A percentile compares a stretch with the other conserved stretches of the same genome.
Conservation (phyloP, 1,140 invertebrate species). For the Nephila pilipes region DNA sequence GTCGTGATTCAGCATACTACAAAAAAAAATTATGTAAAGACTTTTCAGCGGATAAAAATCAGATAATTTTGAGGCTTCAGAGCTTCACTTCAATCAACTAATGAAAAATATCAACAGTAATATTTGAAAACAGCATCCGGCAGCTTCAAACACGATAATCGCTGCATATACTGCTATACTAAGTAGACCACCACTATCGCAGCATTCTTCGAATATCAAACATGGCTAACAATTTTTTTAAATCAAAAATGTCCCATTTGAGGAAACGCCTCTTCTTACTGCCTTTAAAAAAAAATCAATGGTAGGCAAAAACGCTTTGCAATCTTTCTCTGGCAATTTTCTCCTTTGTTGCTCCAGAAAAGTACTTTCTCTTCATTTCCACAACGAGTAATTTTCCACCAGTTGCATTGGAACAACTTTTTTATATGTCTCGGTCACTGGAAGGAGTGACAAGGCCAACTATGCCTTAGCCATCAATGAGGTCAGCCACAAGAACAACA, state of each 20-base stretch:
- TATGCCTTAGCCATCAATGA: slow-evolving; percentile 22
- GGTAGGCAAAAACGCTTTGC: not conserved
- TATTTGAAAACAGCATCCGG: too few relatives aligned
- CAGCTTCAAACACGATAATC: too few relatives aligned
- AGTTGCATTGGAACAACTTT: slow-evolving; percentile 19
- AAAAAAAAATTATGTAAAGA: too few relatives aligned
- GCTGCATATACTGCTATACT: not conserved
- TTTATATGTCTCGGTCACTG: slow-evolving; percentile 35
- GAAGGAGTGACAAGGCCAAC: slow-evolving; percentile 33
- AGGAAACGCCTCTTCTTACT: not conserved
- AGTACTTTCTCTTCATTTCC: not conserved
- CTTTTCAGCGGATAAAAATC: too few relatives aligned
- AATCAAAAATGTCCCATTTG: not conserved
- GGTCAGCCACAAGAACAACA: slow-evolving; percentile 2
- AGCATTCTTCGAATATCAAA: not conserved
- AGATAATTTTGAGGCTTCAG: too few relatives aligned
- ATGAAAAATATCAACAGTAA: too few relatives aligned
- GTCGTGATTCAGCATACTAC: too few relatives aligned
- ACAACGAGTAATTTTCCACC: not conserved
- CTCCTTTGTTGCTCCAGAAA: not conserved
- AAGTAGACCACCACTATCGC: not conserved
- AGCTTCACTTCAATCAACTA: too few relatives aligned
- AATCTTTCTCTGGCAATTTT: not conserved
- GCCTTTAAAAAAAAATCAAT: not conserved
- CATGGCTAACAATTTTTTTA: not conserved